These are phyloP conservation scores for Meteorus colon DNA, from an alignment of 2,888 invertebrate species.

Conservation along the genomic window DNA sequence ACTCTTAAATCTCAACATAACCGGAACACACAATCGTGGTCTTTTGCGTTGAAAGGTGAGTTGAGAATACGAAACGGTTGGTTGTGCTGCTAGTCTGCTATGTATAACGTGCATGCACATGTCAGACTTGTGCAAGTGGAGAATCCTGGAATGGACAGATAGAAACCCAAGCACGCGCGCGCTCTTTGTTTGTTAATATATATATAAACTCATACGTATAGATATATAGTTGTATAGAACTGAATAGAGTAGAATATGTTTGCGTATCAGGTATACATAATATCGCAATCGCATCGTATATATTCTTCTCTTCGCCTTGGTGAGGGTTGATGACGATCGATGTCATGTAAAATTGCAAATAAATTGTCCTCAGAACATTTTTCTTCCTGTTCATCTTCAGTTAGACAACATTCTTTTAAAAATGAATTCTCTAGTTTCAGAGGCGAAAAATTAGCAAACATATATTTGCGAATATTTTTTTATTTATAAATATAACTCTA, in stretches of 20 bases:
- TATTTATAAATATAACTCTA: no score
- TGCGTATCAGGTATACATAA: neutral
- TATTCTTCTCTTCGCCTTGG: neutral
- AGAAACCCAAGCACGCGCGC: slow-evolving; percentile 5
- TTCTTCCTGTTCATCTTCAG: no score
- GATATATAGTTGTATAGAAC: neutral
- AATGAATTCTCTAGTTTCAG: no score
- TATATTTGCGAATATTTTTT: no score
- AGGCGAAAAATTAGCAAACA: no score
- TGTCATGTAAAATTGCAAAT: neutral
- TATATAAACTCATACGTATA: neutral
- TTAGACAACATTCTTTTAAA: no score
- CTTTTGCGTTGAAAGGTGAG: slow-evolving; percentile 20
- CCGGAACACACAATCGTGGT: slow-evolving; percentile 32
- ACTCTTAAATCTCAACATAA: slow-evolving; percentile 35
- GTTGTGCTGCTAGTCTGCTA: slow-evolving; percentile 1
- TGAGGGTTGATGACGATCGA: neutral
- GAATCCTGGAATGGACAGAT: slow-evolving; percentile 35
- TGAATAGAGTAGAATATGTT: neutral
- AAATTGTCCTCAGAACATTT: no score
- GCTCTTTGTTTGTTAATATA: slow-evolving; percentile 25
- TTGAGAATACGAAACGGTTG: neutral
- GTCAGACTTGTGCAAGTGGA: slow-evolving; percentile 29
- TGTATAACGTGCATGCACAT: slow-evolving; percentile 18
- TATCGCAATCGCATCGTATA: neutral